phyloP scores from a whole-genome alignment of 1,140 invertebrate genomes.

The Reticulitermes speratus region DNA sequence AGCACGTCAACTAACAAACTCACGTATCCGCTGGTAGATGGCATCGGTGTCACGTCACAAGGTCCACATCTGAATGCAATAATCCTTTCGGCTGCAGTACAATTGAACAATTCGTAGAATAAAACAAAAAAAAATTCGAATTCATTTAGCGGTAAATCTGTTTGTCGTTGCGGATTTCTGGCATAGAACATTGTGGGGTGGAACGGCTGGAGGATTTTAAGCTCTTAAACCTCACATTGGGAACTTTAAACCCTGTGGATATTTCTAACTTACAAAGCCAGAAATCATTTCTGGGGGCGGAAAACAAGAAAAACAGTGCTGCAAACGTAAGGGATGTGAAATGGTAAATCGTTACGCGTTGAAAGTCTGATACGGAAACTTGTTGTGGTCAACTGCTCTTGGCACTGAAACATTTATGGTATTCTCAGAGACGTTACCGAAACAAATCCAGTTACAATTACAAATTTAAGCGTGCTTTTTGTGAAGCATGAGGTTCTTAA shows the following conservation, averaged over 20 bases:
- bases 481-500: too few relatives aligned
- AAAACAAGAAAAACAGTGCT: neutral
- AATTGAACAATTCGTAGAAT: neutral
- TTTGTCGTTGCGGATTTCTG: neutral
- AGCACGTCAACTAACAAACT: constrained; percentile 1
- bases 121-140: neutral
- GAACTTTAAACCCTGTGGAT: neutral
- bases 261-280: neutral
- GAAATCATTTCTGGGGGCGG: neutral
- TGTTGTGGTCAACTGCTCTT: too few relatives aligned
- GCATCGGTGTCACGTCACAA: neutral
- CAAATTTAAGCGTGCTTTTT: too few relatives aligned
- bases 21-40: neutral
- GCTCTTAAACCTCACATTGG: neutral
- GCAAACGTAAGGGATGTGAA: neutral
- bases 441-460: too few relatives aligned
- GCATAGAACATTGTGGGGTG: neutral
- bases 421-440: too few relatives aligned
- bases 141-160: constrained; percentile 6
- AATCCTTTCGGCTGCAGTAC: neutral
- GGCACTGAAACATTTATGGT: too few relatives aligned
- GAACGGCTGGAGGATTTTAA: neutral
- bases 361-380: too few relatives aligned
- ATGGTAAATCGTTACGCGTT: too few relatives aligned
- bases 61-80: neutral